phyloP scores from a whole-genome alignment of 2,113 vertebrate genomes.

The Leucosticte australis region DNA sequence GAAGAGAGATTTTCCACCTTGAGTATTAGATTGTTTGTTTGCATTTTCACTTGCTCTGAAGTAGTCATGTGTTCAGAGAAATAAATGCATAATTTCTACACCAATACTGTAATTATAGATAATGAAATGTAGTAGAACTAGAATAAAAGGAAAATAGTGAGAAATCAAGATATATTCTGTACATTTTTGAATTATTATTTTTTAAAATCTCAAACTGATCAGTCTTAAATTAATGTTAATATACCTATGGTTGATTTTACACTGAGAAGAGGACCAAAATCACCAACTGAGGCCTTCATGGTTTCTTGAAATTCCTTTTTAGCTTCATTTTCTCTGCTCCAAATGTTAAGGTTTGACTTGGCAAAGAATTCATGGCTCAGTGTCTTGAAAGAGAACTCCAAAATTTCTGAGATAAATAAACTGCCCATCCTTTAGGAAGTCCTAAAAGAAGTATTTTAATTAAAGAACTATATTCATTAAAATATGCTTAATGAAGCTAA shows the following conservation, averaged over 20 bases:
- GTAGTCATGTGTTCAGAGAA: constrained; percentile 36
- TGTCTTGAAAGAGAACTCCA: background rate
- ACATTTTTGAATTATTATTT: background rate
- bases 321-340: background rate
- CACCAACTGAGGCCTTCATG: background rate
- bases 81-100: constrained; percentile 60
- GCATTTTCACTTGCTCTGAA: constrained; percentile 46
- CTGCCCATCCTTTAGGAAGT: background rate
- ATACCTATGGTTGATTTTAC: background rate
- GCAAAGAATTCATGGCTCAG: background rate
- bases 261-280: background rate
- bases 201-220: background rate
- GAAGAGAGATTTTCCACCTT: constrained; percentile 45
- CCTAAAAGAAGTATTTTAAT: background rate
- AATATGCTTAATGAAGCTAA: background rate
- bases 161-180: constrained; percentile 31
- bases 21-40: constrained; percentile 50
- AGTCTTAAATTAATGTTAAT: background rate
- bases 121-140: constrained; percentile 30
- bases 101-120: constrained; percentile 35
- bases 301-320: background rate
- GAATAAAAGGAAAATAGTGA: constrained; percentile 12
- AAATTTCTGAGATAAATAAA: constrained; percentile 5
- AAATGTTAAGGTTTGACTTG: background rate
- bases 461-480: background rate